Evolutionary conservation across 1,140 invertebrate genomes (phyloP).

Genomic region (Megathymus violae): DNA sequence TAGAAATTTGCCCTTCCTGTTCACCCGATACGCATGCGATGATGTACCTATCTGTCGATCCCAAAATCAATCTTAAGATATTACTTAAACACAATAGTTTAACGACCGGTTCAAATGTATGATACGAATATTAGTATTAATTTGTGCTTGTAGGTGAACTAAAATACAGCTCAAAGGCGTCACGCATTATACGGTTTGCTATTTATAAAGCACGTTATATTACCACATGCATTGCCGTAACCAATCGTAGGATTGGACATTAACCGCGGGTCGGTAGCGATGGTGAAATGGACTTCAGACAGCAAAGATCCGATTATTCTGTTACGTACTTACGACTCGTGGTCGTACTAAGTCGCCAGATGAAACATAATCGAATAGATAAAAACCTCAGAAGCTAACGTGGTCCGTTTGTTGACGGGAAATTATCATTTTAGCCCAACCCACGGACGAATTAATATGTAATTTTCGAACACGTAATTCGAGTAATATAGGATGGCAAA

Average conservation of each 20-base stretch:
- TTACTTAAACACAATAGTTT: too few relatives aligned
- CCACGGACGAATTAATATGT: conserved; percentile 76
- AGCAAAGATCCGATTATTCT: conserved; percentile 40
- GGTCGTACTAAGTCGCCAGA: not conserved
- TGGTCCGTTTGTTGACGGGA: conserved; percentile 63
- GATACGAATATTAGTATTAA: too few relatives aligned
- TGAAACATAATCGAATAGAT: conserved; percentile 48
- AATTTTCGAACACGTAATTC: conserved; percentile 58
- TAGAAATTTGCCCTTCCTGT: conserved; percentile 68
- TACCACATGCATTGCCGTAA: not conserved
- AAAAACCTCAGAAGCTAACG: conserved; percentile 54
- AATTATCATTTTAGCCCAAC: conserved; percentile 71
- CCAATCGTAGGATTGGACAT: not conserved
- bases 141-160: too few relatives aligned
- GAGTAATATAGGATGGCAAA: conserved; percentile 42
- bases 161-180: too few relatives aligned
- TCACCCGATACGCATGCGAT: conserved; percentile 49
- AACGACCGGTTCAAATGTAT: too few relatives aligned
- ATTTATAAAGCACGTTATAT: not conserved
- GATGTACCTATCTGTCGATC: not conserved
- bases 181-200: too few relatives aligned
- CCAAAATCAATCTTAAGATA: too few relatives aligned
- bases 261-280: not conserved
- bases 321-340: conserved; percentile 34
- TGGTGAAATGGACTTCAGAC: conserved; percentile 1